These are phyloP conservation scores for Xanthia icteritia DNA, from an alignment of 2,888 invertebrate genomes.

Conservation along the genomic window DNA sequence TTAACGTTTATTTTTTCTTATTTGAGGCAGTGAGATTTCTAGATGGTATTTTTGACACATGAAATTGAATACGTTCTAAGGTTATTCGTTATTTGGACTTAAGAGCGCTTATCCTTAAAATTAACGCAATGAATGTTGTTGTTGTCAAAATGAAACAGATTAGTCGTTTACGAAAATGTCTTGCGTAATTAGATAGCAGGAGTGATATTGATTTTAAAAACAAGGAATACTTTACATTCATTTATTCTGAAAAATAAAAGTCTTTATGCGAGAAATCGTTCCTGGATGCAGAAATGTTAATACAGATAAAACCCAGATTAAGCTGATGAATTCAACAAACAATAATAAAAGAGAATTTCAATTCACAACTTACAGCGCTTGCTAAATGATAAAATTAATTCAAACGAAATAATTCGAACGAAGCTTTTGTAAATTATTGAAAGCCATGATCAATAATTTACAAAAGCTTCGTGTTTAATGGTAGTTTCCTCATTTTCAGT, in stretches of 20 bases:
- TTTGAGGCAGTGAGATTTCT: not conserved
- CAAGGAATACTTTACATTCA: no score
- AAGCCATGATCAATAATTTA: conserved; percentile 16
- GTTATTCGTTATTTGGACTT: no score
- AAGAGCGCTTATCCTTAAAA: no score
- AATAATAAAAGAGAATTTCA: conserved; percentile 7
- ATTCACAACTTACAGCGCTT: not conserved
- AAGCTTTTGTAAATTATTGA: conserved; percentile 15
- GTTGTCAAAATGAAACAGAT: no score
- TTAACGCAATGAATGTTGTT: no score
- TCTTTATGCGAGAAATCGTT: not conserved
- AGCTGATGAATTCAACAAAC: conserved; percentile 18
- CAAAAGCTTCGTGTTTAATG: conserved; percentile 14
- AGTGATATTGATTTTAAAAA: no score
- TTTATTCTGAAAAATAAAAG: no score
- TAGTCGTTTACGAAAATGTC: no score
- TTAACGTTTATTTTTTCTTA: conserved; percentile 5
- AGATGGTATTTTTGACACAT: not conserved
- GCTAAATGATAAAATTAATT: conserved; percentile 28
- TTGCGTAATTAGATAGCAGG: no score
- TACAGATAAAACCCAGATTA: conserved; percentile 3
- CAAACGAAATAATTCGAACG: no score
- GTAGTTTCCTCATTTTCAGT: conserved; percentile 7
- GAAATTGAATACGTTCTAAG: not conserved
- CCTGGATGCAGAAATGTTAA: not conserved